Evolutionary conservation across 2,797 vertebrate species (phyloP).

Genomic region (Momotus momota): DNA sequence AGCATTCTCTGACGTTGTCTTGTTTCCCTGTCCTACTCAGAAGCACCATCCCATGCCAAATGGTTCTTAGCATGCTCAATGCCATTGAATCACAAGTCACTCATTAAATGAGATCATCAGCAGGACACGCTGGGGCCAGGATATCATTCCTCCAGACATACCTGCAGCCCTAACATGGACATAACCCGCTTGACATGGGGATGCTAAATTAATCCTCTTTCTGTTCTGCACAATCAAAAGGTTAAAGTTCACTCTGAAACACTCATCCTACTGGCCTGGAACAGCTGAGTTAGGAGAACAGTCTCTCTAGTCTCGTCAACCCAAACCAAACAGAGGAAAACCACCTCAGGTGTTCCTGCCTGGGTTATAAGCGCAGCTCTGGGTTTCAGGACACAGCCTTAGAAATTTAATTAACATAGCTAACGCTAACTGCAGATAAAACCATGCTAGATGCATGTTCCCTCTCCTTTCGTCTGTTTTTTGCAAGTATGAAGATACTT

Average conservation of each 20-base stretch:
- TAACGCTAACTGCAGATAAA: background rate
- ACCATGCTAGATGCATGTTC: background rate
- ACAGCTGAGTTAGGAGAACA: background rate
- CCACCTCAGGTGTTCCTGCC: background rate
- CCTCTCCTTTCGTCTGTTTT: background rate
- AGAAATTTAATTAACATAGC: background rate
- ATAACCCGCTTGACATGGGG: background rate
- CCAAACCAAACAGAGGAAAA: background rate
- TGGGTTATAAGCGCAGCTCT: background rate
- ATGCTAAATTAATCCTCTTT: background rate
- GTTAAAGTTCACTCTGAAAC: background rate
- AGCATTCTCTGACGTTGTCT: background rate
- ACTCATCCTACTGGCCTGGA: background rate
- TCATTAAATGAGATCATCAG: background rate
- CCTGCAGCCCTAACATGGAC: background rate
- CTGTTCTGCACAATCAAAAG: background rate
- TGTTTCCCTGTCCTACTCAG: background rate
- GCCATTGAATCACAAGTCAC: background rate
- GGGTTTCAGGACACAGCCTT: background rate
- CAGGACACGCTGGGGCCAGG: rapidly evolving
- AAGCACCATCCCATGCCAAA: background rate
- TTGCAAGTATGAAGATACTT: background rate
- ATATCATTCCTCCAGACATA: background rate
- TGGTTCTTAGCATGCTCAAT: rapidly evolving
- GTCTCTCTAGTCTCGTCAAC: background rate